Evolutionary conservation across 2,888 invertebrate genomes (phyloP).

Genomic region (Odontocolon sp.): DNA sequence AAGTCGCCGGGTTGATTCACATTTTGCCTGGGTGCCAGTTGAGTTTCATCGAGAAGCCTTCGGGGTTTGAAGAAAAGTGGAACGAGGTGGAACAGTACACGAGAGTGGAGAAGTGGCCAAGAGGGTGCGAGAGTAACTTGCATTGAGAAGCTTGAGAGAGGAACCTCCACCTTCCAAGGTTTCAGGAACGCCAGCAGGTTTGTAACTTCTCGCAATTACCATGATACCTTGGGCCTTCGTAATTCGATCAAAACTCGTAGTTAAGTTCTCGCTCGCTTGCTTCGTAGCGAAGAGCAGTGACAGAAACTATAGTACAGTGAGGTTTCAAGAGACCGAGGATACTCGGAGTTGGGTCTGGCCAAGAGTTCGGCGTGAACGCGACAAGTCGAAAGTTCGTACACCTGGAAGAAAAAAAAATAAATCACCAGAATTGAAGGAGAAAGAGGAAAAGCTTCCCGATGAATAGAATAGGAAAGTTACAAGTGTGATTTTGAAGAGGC

Average conservation of each 20-base stretch:
- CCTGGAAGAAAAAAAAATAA: not conserved
- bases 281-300: constrained; percentile 35
- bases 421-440: not conserved
- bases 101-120: not conserved
- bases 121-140: constrained; percentile 6
- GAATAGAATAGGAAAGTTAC: constrained; percentile 20
- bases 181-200: constrained; percentile 34
- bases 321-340: not conserved
- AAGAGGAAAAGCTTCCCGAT: not conserved
- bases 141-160: too few species aligned
- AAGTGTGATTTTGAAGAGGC: constrained; percentile 26
- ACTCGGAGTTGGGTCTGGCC: constrained; percentile 8
- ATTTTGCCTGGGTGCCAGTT: not conserved
- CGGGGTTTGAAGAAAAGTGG: not conserved
- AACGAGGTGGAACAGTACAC: not conserved
- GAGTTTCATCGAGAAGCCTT: not conserved
- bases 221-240: constrained; percentile 69
- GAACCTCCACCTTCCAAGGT: constrained; percentile 27
- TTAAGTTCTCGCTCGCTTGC: constrained; percentile 54
- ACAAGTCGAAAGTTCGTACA: constrained; percentile 15
- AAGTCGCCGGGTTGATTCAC: not conserved
- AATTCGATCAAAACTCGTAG: constrained; percentile 62
- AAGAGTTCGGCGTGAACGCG: constrained; percentile 27
- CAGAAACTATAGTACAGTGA: constrained; percentile 34
- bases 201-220: constrained; percentile 75